Conservation (phyloP, 2,888 invertebrate species). For the Athripsodes cinereus region DNA sequence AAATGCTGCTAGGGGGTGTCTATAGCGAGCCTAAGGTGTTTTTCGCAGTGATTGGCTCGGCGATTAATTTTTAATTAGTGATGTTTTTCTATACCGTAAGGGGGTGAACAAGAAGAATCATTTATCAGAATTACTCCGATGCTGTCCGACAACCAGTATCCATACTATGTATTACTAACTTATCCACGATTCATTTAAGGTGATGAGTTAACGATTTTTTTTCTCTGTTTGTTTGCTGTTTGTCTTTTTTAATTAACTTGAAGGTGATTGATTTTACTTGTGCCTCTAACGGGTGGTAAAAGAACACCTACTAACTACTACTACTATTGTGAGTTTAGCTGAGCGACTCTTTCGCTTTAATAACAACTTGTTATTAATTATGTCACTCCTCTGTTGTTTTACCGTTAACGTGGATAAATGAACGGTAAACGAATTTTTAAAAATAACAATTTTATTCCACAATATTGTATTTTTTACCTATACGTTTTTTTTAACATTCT, state of each 20-base stretch:
- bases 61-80: constrained; percentile 28
- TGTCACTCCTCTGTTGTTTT: no score
- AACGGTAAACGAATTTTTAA: no score
- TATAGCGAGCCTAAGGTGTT: constrained; percentile 20
- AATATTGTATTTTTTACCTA: no score
- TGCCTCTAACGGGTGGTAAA: neutral
- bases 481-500: no score
- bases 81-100: constrained; percentile 25
- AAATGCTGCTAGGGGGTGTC: constrained; percentile 13
- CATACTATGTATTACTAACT: constrained; percentile 23
- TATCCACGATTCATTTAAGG: constrained; percentile 6
- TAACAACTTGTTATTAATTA: no score
- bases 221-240: constrained; percentile 10
- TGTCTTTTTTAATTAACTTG: constrained; percentile 11
- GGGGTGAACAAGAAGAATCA: constrained; percentile 15
- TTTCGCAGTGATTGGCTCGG: constrained; percentile 23
- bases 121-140: constrained; percentile 25
- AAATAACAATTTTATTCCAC: no score
- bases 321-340: neutral
- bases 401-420: no score
- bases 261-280: constrained; percentile 11
- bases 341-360: no score
- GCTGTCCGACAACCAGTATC: constrained; percentile 7
- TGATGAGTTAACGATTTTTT: constrained; percentile 23
- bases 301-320: no score